Evolutionary conservation across 2,797 vertebrate species (phyloP), one percentile per base, ranked within the genome.

Genomic region (Xenentodon cancila): DNA sequence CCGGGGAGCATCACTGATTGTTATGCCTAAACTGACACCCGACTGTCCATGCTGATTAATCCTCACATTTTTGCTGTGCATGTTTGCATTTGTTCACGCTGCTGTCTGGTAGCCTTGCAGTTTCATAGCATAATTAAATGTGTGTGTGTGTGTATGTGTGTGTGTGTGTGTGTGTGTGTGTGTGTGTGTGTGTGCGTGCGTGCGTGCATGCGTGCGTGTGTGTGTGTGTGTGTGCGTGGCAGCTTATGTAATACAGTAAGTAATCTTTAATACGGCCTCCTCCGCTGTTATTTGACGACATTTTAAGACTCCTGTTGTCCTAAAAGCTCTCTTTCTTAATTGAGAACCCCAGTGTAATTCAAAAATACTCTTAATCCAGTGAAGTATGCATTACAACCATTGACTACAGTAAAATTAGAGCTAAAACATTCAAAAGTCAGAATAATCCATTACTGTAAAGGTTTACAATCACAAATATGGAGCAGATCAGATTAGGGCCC

Each of bases 401-500:
- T 17, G 11, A 18, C 17, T 54, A 12, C 49, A 48, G 69, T 53
- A 9, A 40, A 18, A 22, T 12, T 7, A 19, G 27, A 34, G 16
- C 21, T 27, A 19, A 44, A 37, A 25, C 16, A 8, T 8, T 59
- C 53, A 8, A 59, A 53, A 46, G 15, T 18, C 40, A 11, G 20
- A 57, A 46, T 34, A 45, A 43, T 53, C 8, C 27, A 76, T 84
- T 49, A 76, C 71, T 18, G 52, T 56, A 49, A 79, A 75, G 77
- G 56, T 48, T 68, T 42, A 59, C 71, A 68, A 59, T 71, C 54
- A 55, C 48, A 53, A 76, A 75, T 76, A 82, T 58, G 20, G 56
- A 77, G 42, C 6, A 50, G 67, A 84, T 82, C 68, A 79, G 75
- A 88, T 79, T 79, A 77, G 19, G 37, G 22, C 13, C 32, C 63